phyloP scores from a whole-genome alignment of 2,797 vertebrate species.

The Taenioides sp. region DNA sequence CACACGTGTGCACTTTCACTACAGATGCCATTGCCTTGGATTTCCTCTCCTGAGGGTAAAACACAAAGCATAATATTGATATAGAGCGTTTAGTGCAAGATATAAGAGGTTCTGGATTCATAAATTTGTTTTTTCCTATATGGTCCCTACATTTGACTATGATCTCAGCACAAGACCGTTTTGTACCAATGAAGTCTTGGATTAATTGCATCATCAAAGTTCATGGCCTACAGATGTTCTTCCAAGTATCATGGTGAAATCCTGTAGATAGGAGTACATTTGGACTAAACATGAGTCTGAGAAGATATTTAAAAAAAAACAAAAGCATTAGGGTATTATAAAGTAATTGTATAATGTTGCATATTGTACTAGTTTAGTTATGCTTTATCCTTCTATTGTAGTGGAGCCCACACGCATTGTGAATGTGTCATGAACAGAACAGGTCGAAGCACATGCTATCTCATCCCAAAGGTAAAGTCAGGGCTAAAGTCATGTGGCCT shows the following conservation, averaged over 20 bases:
- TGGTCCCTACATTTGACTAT: conserved; percentile 27
- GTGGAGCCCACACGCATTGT: not conserved
- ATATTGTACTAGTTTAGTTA: not conserved
- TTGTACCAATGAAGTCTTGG: conserved; percentile 6
- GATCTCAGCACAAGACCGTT: conserved; percentile 31
- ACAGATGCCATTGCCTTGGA: conserved; percentile 3
- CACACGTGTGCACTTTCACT: conserved; percentile 14
- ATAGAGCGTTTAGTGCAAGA: conserved; percentile 19
- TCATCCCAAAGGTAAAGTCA: not conserved
- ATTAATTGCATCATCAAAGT: conserved; percentile 13
- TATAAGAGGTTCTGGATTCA: conserved; percentile 3
- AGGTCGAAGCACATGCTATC: not conserved
- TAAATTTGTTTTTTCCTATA: conserved; percentile 19
- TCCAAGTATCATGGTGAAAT: not conserved
- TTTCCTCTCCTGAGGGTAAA: not conserved
- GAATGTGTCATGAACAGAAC: not conserved
- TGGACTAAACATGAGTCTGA: not conserved
- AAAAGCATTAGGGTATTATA: not conserved
- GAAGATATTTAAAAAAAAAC: not conserved
- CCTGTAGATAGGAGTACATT: not conserved
- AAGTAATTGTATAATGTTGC: not conserved
- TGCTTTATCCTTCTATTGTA: not conserved
- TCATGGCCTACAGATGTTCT: conserved; percentile 23
- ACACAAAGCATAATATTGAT: conserved; percentile 5
- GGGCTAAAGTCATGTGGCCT: not conserved